Base-by-base conservation (phyloP, 2,797 vertebrate species). In the Mico argentatus region DNA sequence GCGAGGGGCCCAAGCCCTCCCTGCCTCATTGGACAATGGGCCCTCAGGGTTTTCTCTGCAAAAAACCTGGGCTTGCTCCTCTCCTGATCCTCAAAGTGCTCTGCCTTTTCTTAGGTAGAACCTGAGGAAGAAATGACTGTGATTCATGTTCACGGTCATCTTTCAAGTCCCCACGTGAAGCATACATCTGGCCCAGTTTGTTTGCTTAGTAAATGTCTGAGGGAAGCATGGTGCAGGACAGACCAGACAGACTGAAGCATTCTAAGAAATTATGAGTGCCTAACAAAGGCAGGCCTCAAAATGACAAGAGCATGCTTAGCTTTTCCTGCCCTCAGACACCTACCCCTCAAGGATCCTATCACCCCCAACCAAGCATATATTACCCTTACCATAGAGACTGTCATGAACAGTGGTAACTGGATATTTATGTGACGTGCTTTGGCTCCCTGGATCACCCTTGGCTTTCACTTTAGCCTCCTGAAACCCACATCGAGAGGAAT, bases 381-480 rank as follows among this genome's bases (percentile, higher is more conserved):
- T 86, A 46, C 79, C 50, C 94, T 95, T 83, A 86, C 91, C 89
- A 91, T 0, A 8, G n/a, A 3, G 0, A 20, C 33, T 24, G 24
- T 19, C 80, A 55, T 7, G 41, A 41, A 6, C 33, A 24, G 39
- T 0, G 12, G 81, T 14, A 91, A 75, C 26, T 2, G 48, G 55
- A 90, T 0, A 3, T 55, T 64, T 55, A 22, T 0, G 1, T 1
- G 3, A 46, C 79, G 10, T 4, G 7, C 1, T 22, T 48, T 41
- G 22, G 10, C 3, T 52, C 67, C 3, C 39, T 7, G 44, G 36
- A 30, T 73, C 85, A 44, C 6, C 77, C 92, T 41, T 79, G 82
- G 41, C 30, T 95, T 93, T 88, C 91, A 94, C 87, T 81, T 81
- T 50, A 55, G 75, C 7, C 24, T 97, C 88, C 97, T 98, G 83